Evolutionary conservation across 37 sponge, comb jelly and placozoan genomes (phyloP).

Genomic region (Ianthella basta): DNA sequence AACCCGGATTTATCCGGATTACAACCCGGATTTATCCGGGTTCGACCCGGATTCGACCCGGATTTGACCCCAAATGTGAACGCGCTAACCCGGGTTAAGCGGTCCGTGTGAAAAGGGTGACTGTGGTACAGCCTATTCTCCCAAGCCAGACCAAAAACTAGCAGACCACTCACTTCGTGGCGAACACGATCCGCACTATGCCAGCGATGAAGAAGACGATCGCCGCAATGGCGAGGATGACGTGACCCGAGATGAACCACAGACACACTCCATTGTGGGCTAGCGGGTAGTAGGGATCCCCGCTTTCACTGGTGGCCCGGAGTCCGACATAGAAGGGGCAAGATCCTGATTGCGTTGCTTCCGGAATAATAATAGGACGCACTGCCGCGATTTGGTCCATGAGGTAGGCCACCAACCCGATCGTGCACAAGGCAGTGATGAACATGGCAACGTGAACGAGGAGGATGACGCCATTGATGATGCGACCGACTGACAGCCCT

Average conservation of each 20-base stretch:
- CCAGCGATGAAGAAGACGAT: constrained; percentile 43
- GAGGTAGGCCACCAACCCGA: constrained; percentile 44
- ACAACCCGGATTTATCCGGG: too few relatives aligned
- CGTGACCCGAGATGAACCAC: constrained; percentile 11
- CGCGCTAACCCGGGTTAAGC: too few relatives aligned
- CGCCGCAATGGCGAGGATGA: constrained; percentile 18
- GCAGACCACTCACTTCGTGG: constrained; percentile 53
- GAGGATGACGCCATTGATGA: constrained; percentile 44
- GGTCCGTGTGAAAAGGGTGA: too few relatives aligned
- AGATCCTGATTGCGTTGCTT: neutral
- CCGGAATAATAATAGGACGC: neutral
- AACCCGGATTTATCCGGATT: too few relatives aligned
- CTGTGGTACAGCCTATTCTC: too few relatives aligned
- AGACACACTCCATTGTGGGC: constrained; percentile 29
- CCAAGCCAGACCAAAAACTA: too few relatives aligned
- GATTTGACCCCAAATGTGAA: too few relatives aligned
- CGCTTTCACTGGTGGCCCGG: too few relatives aligned
- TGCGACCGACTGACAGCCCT: constrained; percentile 54
- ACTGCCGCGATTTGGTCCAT: neutral
- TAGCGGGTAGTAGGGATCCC: neutral
- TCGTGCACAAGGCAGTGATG: constrained; percentile 41
- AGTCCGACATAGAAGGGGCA: constrained; percentile 2
- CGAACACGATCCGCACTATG: constrained; percentile 38
- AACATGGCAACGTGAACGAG: constrained; percentile 39
- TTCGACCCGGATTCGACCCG: too few relatives aligned